A percentile compares a stretch with the other conserved stretches of the same genome.
Conservation (phyloP, 2,113 vertebrate genomes). For the Pagrus major region DNA sequence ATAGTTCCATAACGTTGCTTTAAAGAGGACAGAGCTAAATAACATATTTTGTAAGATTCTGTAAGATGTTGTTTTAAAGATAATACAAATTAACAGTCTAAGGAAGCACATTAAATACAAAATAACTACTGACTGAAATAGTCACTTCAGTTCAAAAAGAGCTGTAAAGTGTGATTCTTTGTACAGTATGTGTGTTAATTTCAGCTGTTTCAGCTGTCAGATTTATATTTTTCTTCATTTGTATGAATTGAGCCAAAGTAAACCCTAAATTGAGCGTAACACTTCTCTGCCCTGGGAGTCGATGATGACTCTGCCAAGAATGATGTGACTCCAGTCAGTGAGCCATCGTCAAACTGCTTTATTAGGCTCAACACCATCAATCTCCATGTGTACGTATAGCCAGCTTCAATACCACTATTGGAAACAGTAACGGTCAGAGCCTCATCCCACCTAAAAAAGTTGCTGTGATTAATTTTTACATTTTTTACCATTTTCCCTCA, state of each 20-base stretch:
- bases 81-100: neutral
- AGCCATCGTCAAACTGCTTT: conserved; percentile 65
- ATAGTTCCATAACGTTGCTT: too few species aligned
- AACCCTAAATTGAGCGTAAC: conserved; percentile 46
- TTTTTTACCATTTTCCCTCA: conserved; percentile 32
- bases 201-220: neutral
- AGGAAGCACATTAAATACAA: neutral
- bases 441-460: conserved; percentile 49
- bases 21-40: too few species aligned
- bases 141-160: neutral
- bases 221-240: conserved; percentile 38
- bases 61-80: neutral
- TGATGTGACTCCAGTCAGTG: conserved; percentile 25
- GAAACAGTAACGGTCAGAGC: conserved; percentile 63
- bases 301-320: conserved; percentile 20
- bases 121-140: neutral
- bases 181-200: conserved; percentile 9
- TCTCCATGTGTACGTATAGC: conserved; percentile 64
- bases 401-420: conserved; percentile 62
- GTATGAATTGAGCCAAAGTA: conserved; percentile 37
- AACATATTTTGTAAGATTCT: too few species aligned
- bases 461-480: conserved; percentile 59
- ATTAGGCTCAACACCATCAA: conserved; percentile 63
- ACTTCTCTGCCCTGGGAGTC: conserved; percentile 9
- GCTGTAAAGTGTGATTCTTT: conserved; percentile 7